A percentile compares a stretch with the other conserved stretches of the same genome.
Conservation (phyloP, 2,888 invertebrate species). For the Meiosimyza platycephala region DNA sequence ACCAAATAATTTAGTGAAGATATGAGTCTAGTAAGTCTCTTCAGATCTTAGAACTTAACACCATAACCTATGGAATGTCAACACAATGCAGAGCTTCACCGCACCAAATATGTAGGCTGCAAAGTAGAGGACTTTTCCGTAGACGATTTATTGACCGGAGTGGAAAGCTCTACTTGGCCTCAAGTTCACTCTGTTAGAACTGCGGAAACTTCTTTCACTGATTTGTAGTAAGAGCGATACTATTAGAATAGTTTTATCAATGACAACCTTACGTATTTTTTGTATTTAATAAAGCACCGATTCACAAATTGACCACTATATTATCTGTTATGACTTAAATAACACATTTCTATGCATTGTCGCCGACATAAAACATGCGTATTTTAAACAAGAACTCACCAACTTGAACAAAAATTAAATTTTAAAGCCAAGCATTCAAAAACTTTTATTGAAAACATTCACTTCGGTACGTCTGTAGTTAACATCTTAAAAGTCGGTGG, state of each 20-base stretch:
- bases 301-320: background rate
- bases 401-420: background rate
- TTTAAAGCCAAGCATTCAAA: background rate
- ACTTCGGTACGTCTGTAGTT: too few relatives aligned
- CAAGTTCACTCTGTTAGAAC: background rate
- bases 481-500: too few relatives aligned
- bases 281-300: background rate
- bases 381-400: background rate
- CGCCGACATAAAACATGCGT: background rate
- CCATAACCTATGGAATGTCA: too few relatives aligned
- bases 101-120: background rate
- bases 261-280: background rate
- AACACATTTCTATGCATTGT: slow-evolving; percentile 8
- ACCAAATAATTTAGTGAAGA: too few relatives aligned
- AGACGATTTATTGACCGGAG: too few relatives aligned
- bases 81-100: too few relatives aligned
- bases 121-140: background rate
- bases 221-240: background rate
- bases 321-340: background rate
- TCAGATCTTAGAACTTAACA: too few relatives aligned
- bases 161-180: background rate
- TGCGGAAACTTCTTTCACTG: background rate
- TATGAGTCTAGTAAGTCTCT: background rate
- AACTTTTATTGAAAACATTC: too few relatives aligned
- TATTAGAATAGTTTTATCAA: background rate